phyloP scores from a whole-genome alignment of 2,888 invertebrate genomes.

The Micropterix aruncella region DNA sequence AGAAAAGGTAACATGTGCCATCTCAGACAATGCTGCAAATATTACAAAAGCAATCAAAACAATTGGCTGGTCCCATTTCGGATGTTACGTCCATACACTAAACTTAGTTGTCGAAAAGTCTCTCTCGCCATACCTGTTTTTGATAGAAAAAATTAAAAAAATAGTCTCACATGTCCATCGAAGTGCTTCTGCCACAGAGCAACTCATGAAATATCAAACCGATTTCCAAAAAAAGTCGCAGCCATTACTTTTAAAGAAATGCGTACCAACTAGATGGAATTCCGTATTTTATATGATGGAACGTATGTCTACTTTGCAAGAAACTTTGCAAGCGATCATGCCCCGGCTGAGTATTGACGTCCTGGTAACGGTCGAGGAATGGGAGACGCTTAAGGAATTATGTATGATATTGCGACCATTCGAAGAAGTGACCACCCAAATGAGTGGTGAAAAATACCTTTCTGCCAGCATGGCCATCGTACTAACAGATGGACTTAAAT shows the following conservation, averaged over 20 bases:
- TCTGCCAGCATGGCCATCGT: slow-evolving; percentile 2
- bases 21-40: slow-evolving; percentile 7
- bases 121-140: slow-evolving; percentile 5
- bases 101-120: slow-evolving; percentile 11
- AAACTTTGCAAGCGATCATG: not conserved
- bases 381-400: not conserved
- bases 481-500: not conserved
- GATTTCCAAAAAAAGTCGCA: slow-evolving; percentile 1
- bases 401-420: not conserved
- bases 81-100: slow-evolving; percentile 11
- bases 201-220: slow-evolving; percentile 10
- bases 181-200: slow-evolving; percentile 12
- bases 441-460: not conserved
- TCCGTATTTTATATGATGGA: slow-evolving; percentile 1
- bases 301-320: not conserved
- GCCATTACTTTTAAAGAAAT: slow-evolving; percentile 4
- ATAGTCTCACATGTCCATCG: slow-evolving; percentile 14
- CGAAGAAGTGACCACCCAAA: slow-evolving; percentile 1
- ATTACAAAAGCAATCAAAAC: slow-evolving; percentile 10
- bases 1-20: slow-evolving; percentile 6
- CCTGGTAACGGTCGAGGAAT: not conserved
- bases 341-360: not conserved
- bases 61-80: slow-evolving; percentile 12
- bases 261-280: slow-evolving; percentile 7
- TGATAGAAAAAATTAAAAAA: slow-evolving; percentile 10